These are phyloP conservation scores for Diplazon laetatorius DNA, from an alignment of 2,888 invertebrate genomes.

Conservation along the genomic window DNA sequence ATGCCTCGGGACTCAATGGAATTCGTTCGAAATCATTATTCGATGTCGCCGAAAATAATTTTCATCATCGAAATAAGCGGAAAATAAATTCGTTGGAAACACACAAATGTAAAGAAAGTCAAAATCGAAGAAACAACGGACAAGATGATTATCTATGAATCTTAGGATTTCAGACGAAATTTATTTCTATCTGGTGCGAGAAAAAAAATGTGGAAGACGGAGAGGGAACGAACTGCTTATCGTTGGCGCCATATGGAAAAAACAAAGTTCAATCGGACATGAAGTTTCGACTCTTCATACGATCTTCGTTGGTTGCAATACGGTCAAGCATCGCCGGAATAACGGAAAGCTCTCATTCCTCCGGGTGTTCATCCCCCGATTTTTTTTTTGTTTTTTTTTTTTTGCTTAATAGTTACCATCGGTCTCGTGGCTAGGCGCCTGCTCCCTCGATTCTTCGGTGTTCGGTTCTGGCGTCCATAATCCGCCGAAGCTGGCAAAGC, in stretches of 20 bases:
- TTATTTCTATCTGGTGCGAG: slow-evolving; percentile 22
- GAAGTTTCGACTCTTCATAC: slow-evolving; percentile 54
- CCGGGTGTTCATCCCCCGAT: slow-evolving; percentile 36
- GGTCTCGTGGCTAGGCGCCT: slow-evolving; percentile 1
- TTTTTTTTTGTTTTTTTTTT: too few species aligned
- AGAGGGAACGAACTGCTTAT: slow-evolving; percentile 74
- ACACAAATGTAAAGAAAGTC: too few species aligned
- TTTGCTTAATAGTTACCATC: slow-evolving; percentile 21
- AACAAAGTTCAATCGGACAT: slow-evolving; percentile 72
- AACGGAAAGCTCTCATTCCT: slow-evolving; percentile 43
- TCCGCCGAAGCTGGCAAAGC: slow-evolving; percentile 37
- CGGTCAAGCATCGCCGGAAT: slow-evolving; percentile 65
- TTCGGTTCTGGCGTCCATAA: slow-evolving; percentile 49
- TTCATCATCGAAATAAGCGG: not conserved
- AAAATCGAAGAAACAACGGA: too few species aligned
- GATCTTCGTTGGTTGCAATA: slow-evolving; percentile 66
- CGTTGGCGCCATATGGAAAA: slow-evolving; percentile 71
- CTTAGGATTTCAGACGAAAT: slow-evolving; percentile 55
- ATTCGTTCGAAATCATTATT: not conserved
- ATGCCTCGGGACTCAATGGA: not conserved
- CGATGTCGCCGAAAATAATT: not conserved
- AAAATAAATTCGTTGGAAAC: not conserved
- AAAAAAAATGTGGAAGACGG: slow-evolving; percentile 27
- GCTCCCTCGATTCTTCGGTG: slow-evolving; percentile 40
- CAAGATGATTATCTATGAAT: slow-evolving; percentile 30